These are phyloP conservation scores for Tolmerus cingulatus DNA, from an alignment of 2,888 invertebrate species.

Conservation along the genomic window DNA sequence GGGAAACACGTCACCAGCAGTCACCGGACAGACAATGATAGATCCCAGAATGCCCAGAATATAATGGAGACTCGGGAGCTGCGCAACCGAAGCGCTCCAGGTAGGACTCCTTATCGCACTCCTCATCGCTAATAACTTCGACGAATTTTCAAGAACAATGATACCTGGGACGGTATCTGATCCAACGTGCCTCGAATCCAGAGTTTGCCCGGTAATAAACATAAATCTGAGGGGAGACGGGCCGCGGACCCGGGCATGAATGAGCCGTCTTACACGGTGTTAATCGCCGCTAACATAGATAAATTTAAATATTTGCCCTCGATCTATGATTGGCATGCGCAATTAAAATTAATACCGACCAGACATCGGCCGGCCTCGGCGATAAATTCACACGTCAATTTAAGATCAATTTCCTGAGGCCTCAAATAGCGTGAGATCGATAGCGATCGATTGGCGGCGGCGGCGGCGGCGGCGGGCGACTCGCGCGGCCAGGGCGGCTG, in stretches of 20 bases:
- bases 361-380: constrained; percentile 45
- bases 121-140: constrained; percentile 47
- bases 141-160: constrained; percentile 49
- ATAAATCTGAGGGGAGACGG: constrained; percentile 1
- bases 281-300: constrained; percentile 22
- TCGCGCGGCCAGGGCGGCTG: not conserved
- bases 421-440: constrained; percentile 50
- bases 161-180: constrained; percentile 44
- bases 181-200: constrained; percentile 43
- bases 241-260: constrained; percentile 2
- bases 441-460: not conserved
- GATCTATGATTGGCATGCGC: constrained; percentile 40
- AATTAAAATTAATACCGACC: constrained; percentile 34
- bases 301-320: constrained; percentile 38
- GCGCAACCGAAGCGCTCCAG: not conserved
- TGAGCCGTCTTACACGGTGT: constrained; percentile 9
- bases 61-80: not conserved
- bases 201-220: constrained; percentile 13
- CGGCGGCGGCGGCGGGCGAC: not conserved
- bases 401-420: constrained; percentile 51
- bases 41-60: constrained; percentile 2
- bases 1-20: constrained; percentile 17
- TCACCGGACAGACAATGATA: constrained; percentile 7
- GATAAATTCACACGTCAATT: constrained; percentile 51
- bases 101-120: constrained; percentile 37